Base-by-base conservation (phyloP, 1,140 invertebrate species). In the Polyergus mexicanus region DNA sequence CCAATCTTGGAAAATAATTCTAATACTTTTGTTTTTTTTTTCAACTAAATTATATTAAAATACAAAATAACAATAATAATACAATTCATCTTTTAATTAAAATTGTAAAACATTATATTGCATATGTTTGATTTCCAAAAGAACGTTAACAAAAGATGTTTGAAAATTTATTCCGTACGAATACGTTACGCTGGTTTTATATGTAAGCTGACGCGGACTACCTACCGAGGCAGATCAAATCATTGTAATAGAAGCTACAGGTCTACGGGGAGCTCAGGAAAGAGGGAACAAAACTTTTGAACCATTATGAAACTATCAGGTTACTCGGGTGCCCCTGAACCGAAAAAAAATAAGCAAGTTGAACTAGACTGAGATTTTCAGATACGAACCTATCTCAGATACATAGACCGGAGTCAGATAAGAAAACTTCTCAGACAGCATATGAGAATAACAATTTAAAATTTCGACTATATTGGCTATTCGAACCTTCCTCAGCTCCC, bases 281-380 rank as follows among this genome's bases (percentile, higher is more conserved):
- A 71, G 22, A 66, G 6, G 51, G 78, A 19, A 83, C 25, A 47
- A 47, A 60, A 87, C 54, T 65, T 84, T 35, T 47, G 58, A 58
- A 69, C 25, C 66, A 35, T 19, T 7, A 44, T 65, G 66, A 85
- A 85, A 87, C 80, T 90, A 87, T 90, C 89, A 58, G 63, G 81
- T 90, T 90, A 89, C 89, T 44, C 16, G 75, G 22, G 65, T 51
- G 41, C 8, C 47, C 56, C 25, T 76, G 41, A 0, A 22, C 51
- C 44, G 38, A 44, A 32, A 32, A 32, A 80, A 87, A 75, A 87
- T 69, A 87, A 89, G 74, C 88, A 89, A 89, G 71, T 75, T 68
- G 74, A 84, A 74, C 54, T 56, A 4, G 16, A n/a, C 68, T 13
- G 88, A 87, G 88, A 90, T 90, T 90, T 89, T 38, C 19, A 65